phyloP scores from a whole-genome alignment of 2,797 vertebrate genomes.

The Danio tinwini region DNA sequence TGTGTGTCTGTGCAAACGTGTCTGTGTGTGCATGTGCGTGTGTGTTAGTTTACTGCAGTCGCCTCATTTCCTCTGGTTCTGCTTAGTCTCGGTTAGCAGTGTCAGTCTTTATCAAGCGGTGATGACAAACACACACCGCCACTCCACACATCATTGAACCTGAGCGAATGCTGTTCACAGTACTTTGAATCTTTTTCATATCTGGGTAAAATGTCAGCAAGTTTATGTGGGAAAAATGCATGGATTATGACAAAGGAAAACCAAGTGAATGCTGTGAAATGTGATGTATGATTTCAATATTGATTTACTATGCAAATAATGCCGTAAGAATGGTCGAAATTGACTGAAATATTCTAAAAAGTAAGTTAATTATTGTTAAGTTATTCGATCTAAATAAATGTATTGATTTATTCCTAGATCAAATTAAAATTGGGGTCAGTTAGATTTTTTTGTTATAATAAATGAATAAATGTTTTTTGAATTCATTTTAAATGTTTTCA shows the following conservation, averaged over 20 bases:
- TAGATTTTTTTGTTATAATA: too few species aligned
- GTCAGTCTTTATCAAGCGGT: constrained; percentile 27
- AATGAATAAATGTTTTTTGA: too few species aligned
- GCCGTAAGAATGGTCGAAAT: not conserved
- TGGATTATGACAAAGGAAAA: not conserved
- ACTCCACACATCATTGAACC: constrained; percentile 8
- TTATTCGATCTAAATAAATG: too few species aligned
- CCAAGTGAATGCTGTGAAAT: not conserved
- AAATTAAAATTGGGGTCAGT: too few species aligned
- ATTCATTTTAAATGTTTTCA: too few species aligned
- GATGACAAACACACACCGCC: constrained; percentile 26
- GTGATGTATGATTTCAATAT: not conserved
- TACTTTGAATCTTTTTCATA: not conserved
- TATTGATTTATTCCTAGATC: too few species aligned
- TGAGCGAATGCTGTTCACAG: not conserved
- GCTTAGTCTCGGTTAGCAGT: constrained; percentile 24
- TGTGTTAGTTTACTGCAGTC: constrained; percentile 11
- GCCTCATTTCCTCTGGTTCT: constrained; percentile 41
- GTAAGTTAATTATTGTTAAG: too few species aligned
- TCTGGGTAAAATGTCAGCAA: not conserved
- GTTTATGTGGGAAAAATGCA: not conserved
- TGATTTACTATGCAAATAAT: not conserved
- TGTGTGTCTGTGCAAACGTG: not conserved
- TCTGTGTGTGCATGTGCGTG: not conserved
- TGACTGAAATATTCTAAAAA: too few species aligned